Evolutionary conservation across 2,888 invertebrate species (phyloP), one percentile per base, ranked within the genome.

Genomic region (Alentia gelatinosa): DNA sequence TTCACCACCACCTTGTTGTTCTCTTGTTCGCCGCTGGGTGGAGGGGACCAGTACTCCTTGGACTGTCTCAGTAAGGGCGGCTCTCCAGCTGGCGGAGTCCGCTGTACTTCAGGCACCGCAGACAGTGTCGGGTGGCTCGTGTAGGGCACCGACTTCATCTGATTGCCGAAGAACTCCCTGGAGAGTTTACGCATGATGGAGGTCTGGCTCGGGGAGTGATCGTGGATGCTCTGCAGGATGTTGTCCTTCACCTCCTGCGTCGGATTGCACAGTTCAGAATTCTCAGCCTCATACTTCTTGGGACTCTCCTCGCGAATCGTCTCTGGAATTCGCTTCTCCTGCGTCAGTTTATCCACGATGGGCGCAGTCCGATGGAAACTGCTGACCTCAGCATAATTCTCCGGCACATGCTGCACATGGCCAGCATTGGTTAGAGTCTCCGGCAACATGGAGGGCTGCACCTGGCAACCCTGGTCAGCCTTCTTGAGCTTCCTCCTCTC

Each of bases 161-260:
- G 89, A 35, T 37, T 89, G 37, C 94, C 93, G 91, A 94, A 95
- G 91, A 94, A 94, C 91, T 95, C 95, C 91, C 94, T 94, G 3
- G 95, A 94, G 15, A 95, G 93, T 91, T 94, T 94, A 50, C 95
- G 91, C 91, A 95, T 93, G 92, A 95, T 94, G 5, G 94, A 94
- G n/a, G 94, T 94, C 40, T 92, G 93, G 26, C 93, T 94, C 23
- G 93, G 93, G 9, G 93, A 92, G 56, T 93, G 92, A n/a, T 92
- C 91, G 56, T 89, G 91, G 42, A 90, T 91, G 86, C 47, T 79
- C 40, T 91, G 86, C 0, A 90, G 63, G n/a, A 90, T 68, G 30
- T 88, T 84, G 15, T 86, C 74, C 63, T 74, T 40, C n/a, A 90
- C 37, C 39, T 90, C 56, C 63, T 89, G 89, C 0, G 79, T 89